Conservation (phyloP, 2,888 invertebrate genomes). For the Nesidiocoris tenuis region DNA sequence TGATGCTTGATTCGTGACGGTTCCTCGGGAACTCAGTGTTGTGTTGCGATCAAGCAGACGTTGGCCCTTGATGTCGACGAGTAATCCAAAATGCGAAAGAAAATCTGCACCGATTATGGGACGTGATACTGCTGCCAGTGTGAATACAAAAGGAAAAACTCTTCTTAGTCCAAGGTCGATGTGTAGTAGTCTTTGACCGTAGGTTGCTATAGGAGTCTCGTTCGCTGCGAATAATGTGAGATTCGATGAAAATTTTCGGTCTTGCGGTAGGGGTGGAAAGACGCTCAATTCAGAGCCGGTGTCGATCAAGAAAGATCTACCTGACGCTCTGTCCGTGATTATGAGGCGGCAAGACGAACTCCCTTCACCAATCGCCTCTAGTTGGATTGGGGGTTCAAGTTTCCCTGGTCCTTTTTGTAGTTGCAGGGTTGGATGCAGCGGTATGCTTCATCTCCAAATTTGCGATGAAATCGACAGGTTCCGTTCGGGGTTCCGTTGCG, state of each 20-base stretch:
- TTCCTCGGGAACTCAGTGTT: background rate
- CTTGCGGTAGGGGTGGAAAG: background rate
- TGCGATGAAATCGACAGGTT: background rate
- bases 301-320: background rate
- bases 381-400: background rate
- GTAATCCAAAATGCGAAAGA: constrained; percentile 38
- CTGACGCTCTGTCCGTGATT: constrained; percentile 1
- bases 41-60: constrained; percentile 40
- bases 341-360: background rate
- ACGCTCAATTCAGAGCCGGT: constrained; percentile 1
- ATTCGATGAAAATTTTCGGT: background rate
- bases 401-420: too few species aligned
- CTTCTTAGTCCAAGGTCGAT: constrained; percentile 27
- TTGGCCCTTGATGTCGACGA: constrained; percentile 36
- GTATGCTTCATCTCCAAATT: background rate
- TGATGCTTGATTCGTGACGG: background rate
- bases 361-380: constrained; percentile 4
- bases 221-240: constrained; percentile 28
- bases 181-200: constrained; percentile 12
- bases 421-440: background rate
- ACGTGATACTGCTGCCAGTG: constrained; percentile 7
- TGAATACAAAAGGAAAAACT: constrained; percentile 14
- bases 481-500: too few species aligned
- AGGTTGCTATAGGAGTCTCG: constrained; percentile 20
- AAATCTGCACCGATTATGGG: too few species aligned